Conservation (phyloP, 2,888 invertebrate genomes). For the Desoria tigrina region DNA sequence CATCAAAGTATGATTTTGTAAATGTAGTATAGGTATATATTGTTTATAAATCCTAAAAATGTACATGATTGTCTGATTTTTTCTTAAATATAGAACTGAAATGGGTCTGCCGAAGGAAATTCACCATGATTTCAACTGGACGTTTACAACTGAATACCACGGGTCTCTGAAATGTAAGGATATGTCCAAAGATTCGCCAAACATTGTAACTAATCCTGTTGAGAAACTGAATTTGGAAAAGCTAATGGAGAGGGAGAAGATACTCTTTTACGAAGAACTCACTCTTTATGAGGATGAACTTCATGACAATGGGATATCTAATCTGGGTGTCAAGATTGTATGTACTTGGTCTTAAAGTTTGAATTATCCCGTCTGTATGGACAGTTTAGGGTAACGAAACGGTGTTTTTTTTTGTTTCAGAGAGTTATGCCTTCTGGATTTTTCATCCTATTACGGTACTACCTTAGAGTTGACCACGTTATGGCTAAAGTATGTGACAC, state of each 20-base stretch:
- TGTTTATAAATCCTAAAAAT: slow-evolving; percentile 1
- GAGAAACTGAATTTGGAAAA: slow-evolving; percentile 83
- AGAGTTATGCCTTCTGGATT: slow-evolving; percentile 95
- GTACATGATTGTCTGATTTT: too few relatives aligned
- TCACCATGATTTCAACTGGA: slow-evolving; percentile 94
- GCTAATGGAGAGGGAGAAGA: slow-evolving; percentile 84
- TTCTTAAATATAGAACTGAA: slow-evolving; percentile 73
- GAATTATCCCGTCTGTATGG: background rate
- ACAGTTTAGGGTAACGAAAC: too few relatives aligned
- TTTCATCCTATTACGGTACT: slow-evolving; percentile 85
- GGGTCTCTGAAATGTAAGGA: slow-evolving; percentile 65
- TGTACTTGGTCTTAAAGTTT: too few relatives aligned
- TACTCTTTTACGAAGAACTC: slow-evolving; percentile 90
- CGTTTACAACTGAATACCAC: slow-evolving; percentile 87
- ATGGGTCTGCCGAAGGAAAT: slow-evolving; percentile 66
- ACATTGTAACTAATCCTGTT: slow-evolving; percentile 63
- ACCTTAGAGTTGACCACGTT: slow-evolving; percentile 91
- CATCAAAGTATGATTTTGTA: slow-evolving; percentile 69
- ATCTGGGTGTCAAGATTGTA: slow-evolving; percentile 89
- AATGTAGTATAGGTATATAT: slow-evolving; percentile 1
- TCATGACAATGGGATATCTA: slow-evolving; percentile 94
- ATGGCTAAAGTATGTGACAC: slow-evolving; percentile 86
- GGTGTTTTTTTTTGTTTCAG: slow-evolving; percentile 63
- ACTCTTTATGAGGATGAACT: slow-evolving; percentile 96
- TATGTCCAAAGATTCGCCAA: background rate